Evolutionary conservation across 2,113 vertebrate genomes (phyloP).

Genomic region (Aptenodytes forsteri): DNA sequence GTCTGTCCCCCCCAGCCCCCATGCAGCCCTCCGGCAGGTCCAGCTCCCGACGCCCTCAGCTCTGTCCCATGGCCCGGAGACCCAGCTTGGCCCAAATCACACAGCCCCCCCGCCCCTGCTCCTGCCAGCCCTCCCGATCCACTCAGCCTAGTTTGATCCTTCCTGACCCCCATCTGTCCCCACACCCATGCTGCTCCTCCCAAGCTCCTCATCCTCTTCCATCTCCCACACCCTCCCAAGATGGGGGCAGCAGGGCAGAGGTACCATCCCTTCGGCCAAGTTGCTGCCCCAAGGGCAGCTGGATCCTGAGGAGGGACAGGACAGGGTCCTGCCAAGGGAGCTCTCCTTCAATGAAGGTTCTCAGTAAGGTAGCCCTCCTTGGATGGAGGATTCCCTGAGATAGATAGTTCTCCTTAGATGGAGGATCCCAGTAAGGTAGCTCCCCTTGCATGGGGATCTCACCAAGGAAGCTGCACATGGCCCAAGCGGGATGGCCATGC

Average conservation of each 20-base stretch:
- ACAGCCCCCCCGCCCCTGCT: background rate
- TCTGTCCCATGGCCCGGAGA: fast-evolving
- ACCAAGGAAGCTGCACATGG: background rate
- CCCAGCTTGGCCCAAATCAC: background rate
- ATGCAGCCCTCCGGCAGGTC: background rate
- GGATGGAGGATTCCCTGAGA: background rate
- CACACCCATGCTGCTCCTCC: background rate
- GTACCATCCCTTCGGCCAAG: background rate
- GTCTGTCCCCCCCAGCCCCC: background rate
- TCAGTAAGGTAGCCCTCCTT: background rate
- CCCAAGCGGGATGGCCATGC: fast-evolving
- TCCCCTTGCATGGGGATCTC: background rate
- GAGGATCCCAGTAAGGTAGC: background rate
- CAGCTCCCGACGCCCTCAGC: background rate
- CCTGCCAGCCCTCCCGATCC: background rate
- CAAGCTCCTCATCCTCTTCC: background rate
- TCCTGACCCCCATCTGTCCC: background rate
- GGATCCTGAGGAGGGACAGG: background rate
- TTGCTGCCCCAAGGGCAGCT: background rate
- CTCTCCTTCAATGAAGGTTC: background rate
- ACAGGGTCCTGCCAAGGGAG: background rate
- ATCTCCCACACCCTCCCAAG: background rate
- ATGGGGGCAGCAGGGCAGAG: background rate
- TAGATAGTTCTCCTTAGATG: no score
- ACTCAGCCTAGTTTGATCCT: background rate